phyloP scores from a whole-genome alignment of 2,888 invertebrate species.

The Linnaemya vulpina region DNA sequence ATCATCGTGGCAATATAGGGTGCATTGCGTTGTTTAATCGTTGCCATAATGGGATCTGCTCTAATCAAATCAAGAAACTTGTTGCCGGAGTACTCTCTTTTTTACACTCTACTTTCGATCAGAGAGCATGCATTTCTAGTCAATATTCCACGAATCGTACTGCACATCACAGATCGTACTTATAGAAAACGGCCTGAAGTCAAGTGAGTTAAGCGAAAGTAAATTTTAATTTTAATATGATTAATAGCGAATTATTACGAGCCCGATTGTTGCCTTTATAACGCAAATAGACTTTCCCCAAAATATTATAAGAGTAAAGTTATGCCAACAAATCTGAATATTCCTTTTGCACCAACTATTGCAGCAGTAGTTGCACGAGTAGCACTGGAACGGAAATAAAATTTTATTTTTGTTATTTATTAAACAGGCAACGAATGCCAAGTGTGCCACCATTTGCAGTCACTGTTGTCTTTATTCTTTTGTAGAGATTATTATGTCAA shows the following conservation, averaged over 20 bases:
- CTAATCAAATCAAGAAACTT: too few relatives aligned
- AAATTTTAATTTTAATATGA: conserved; percentile 1
- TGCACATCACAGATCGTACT: too few relatives aligned
- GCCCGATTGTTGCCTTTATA: not conserved
- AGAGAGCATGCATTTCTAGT: too few relatives aligned
- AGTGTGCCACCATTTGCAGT: conserved; percentile 64
- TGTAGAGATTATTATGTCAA: conserved; percentile 73
- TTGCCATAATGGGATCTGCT: too few relatives aligned
- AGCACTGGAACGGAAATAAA: conserved; percentile 50
- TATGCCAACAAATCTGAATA: conserved; percentile 7
- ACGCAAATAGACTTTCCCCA: conserved; percentile 26
- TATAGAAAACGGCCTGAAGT: too few relatives aligned
- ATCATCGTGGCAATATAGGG: too few relatives aligned
- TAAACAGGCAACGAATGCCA: conserved; percentile 59
- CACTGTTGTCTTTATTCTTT: conserved; percentile 45
- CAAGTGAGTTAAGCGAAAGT: too few relatives aligned
- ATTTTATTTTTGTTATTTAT: conserved; percentile 43
- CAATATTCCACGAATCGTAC: too few relatives aligned
- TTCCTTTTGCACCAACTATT: not conserved
- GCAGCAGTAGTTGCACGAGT: not conserved
- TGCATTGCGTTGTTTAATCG: too few relatives aligned
- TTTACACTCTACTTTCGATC: too few relatives aligned
- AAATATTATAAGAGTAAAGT: conserved; percentile 25
- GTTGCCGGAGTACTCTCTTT: too few relatives aligned
- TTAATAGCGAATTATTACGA: conserved; percentile 11